Evolutionary conservation across 2,113 vertebrate genomes (phyloP).

Genomic region (Spizaetus ornatus): DNA sequence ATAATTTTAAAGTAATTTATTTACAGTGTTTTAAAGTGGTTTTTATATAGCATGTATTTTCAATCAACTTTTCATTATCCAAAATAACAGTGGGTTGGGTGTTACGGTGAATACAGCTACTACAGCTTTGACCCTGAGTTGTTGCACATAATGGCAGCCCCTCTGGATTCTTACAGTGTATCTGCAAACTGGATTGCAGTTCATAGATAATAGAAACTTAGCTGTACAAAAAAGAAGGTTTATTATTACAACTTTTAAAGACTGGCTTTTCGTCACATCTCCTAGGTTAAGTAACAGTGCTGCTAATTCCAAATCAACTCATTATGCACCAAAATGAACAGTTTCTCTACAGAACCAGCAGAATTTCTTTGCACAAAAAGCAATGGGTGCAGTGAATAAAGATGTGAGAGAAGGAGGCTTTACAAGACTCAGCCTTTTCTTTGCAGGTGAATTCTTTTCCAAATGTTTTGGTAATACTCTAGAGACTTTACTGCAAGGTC

Average conservation of each 20-base stretch:
- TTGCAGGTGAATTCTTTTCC: not conserved
- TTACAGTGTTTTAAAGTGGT: not conserved
- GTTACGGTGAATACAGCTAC: not conserved
- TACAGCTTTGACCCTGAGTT: not conserved
- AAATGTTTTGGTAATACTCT: not conserved
- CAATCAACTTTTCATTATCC: not conserved
- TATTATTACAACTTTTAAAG: not conserved
- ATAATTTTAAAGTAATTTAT: not conserved
- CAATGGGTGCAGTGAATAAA: fast-evolving
- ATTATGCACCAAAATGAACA: not conserved
- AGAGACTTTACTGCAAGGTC: too few species aligned
- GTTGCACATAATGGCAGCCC: not conserved
- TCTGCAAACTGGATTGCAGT: not conserved
- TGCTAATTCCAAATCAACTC: not conserved
- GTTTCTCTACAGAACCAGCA: not conserved
- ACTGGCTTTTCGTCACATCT: not conserved
- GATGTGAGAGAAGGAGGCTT: not conserved
- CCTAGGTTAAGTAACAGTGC: not conserved
- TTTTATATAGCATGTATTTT: not conserved
- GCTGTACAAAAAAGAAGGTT: not conserved
- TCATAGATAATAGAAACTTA: fast-evolving
- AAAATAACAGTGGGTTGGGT: not conserved
- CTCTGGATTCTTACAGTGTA: not conserved
- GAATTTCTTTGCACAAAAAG: not conserved
- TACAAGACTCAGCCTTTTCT: not conserved